Percentiles rank a stretch among this genome's conserved stretches.
Conservation (phyloP, 2,888 invertebrate genomes). For the Onthophagus sagittarius region DNA sequence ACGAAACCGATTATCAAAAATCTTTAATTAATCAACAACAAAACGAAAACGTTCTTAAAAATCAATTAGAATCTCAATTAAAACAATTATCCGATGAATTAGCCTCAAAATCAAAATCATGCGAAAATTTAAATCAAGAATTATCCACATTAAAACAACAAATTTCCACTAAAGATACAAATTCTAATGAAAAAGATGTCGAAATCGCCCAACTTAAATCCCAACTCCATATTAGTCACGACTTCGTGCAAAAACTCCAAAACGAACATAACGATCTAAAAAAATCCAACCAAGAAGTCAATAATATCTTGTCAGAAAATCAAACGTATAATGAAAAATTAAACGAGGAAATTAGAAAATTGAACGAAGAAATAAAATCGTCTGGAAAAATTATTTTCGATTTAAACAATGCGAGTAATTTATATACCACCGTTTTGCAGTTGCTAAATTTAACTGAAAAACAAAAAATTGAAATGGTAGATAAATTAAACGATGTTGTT, state of each 20-base stretch:
- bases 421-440: conserved; percentile 29
- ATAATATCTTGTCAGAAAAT: conserved; percentile 24
- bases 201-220: conserved; percentile 32
- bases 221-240: conserved; percentile 34
- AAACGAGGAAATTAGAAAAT: conserved; percentile 27
- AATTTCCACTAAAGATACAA: conserved; percentile 31
- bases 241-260: conserved; percentile 40
- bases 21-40: not conserved
- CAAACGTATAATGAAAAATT: conserved; percentile 15
- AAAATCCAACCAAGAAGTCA: conserved; percentile 20
- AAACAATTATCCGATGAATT: conserved; percentile 13
- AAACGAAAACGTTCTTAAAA: conserved; percentile 20
- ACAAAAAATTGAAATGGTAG: conserved; percentile 45
- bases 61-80: conserved; percentile 19
- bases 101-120: conserved; percentile 30
- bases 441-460: conserved; percentile 33
- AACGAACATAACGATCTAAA: conserved; percentile 42
- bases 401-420: conserved; percentile 28
- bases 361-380: conserved; percentile 25
- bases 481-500: conserved; percentile 33
- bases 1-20: conserved; percentile 4
- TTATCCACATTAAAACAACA: conserved; percentile 38
- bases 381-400: conserved; percentile 21
- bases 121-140: conserved; percentile 31
- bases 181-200: conserved; percentile 36